Evolutionary conservation across 2,888 invertebrate species (phyloP).

Genomic region (Orthonychiurus folsomi): DNA sequence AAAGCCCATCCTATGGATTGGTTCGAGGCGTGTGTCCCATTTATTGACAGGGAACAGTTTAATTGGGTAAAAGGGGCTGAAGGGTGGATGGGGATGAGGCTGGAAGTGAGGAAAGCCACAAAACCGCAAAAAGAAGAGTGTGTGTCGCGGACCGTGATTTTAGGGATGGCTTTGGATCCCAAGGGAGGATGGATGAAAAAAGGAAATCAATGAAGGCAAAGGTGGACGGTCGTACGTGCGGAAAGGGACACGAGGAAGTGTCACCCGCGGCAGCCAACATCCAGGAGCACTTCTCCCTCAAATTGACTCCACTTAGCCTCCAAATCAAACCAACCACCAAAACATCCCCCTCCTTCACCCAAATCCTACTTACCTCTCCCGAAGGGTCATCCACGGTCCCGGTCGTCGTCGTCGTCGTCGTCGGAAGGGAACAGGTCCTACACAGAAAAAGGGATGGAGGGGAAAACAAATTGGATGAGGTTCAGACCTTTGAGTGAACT

Average conservation of each 20-base stretch:
- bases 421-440: conserved; percentile 2
- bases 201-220: conserved; percentile 15
- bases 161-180: conserved; percentile 28
- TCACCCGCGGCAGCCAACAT: conserved; percentile 8
- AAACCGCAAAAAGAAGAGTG: neutral
- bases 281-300: conserved; percentile 7
- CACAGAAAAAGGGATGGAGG: neutral
- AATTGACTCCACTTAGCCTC: neutral
- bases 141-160: too few relatives aligned
- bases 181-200: conserved; percentile 27
- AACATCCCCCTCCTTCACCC: neutral
- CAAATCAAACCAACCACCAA: neutral
- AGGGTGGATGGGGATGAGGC: too few relatives aligned
- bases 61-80: too few relatives aligned
- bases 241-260: conserved; percentile 2
- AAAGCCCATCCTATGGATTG: too few relatives aligned
- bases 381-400: conserved; percentile 39
- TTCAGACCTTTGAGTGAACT: too few relatives aligned
- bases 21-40: too few relatives aligned
- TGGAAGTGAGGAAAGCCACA: neutral
- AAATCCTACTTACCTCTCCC: conserved; percentile 30
- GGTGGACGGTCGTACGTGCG: conserved; percentile 7
- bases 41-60: too few relatives aligned
- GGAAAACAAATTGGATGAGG: neutral
- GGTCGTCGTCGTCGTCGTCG: conserved; percentile 23